These are phyloP conservation scores for Amblyornis subalaris DNA, from an alignment of 2,113 vertebrate genomes.

Conservation along the genomic window DNA sequence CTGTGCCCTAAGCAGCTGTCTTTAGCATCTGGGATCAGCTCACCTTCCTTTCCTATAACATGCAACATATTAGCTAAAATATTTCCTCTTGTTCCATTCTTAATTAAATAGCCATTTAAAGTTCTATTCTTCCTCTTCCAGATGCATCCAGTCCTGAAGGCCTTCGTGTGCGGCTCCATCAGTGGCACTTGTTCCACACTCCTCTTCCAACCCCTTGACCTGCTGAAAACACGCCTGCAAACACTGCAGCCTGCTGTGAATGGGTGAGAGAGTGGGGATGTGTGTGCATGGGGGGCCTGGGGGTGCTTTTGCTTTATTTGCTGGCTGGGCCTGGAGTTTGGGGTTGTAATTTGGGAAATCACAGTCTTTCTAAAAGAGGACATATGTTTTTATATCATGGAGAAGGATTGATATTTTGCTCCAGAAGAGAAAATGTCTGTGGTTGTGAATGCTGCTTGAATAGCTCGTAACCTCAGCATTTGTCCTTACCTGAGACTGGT, in stretches of 20 bases:
- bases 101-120: neutral
- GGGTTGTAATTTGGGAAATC: neutral
- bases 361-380: neutral
- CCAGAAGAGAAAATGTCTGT: neutral
- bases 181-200: slow-evolving; percentile 93
- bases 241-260: slow-evolving; percentile 69
- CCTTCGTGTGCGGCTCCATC: slow-evolving; percentile 91
- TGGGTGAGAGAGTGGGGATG: slow-evolving; percentile 34
- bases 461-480: neutral
- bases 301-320: neutral
- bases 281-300: rapidly evolving
- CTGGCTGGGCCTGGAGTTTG: neutral
- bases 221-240: slow-evolving; percentile 93
- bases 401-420: neutral
- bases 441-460: neutral
- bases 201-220: slow-evolving; percentile 93
- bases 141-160: slow-evolving; percentile 88
- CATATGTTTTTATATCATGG: neutral
- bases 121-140: slow-evolving; percentile 6
- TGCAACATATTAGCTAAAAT: rapidly evolving
- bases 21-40: neutral
- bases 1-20: neutral
- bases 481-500: neutral
- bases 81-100: neutral
- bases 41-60: neutral